Evolutionary conservation across 2,113 vertebrate species (phyloP), one percentile per base, ranked within the genome.

Genomic region (Burhinus oedicnemus): DNA sequence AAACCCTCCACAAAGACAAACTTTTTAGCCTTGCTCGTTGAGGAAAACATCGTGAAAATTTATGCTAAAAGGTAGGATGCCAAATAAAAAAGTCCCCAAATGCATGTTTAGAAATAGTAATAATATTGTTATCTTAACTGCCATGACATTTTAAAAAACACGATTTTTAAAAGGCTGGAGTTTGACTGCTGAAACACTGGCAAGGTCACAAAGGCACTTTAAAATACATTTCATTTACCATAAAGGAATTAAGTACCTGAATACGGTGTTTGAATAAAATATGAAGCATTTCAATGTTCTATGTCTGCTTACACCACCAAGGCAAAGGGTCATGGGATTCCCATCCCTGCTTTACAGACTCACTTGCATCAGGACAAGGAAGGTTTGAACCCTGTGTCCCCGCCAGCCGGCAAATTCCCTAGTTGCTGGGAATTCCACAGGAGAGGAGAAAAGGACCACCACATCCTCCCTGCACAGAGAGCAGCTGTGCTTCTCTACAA

Each of bases 331-430:
- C 54, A 12, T 11, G 6, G 44, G 18, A 49, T 87, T 89, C 58
- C 68, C 32, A 16, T 11, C 21, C 42, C 60, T 70, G 15, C 27
- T 84, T 89, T 78, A 49, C 69, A 78, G 51, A 52, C 64, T n/a
- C 44, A 40, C 36, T 52, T 14, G 21, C 38, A 29, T 38, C 25
- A 51, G n/a, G 16, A 51, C 26, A 51, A 70, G 65, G 34, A 40
- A 77, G 16, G 14, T 42, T 87, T 44, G 55, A 86, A 38, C 11
- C 3, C 21, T 20, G 30, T 2, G 1, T 30, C 16, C 38, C 49
- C 2, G 4, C 23, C 0, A 0, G 36, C 20, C 2, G 0, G 60
- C 51, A 77, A 23, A n/a, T 69, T 62, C 51, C 19, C 44, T 40
- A 13, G 12, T 6, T 17, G 13, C 23, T 44, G 16, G 8, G 12